Percentiles rank a stretch among this genome's conserved stretches.
Conservation (phyloP, 2,797 vertebrate genomes). For the Lerista edwardsae region DNA sequence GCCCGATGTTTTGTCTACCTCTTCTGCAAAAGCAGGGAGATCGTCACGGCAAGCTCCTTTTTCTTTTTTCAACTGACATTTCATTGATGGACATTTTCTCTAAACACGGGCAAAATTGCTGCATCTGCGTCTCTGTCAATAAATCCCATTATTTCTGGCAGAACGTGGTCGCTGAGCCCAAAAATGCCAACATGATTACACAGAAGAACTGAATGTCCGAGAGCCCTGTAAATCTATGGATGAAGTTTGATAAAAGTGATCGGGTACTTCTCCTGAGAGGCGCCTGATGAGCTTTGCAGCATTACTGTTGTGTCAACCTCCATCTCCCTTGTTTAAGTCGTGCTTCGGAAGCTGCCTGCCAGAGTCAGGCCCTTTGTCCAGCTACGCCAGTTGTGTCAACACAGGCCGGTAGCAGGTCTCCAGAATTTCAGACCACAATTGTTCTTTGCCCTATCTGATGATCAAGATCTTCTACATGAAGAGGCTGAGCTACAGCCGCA, state of each 20-base stretch:
- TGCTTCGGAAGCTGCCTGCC: too few species aligned
- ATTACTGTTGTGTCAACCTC: constrained; percentile 21
- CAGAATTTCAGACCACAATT: too few species aligned
- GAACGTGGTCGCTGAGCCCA: constrained; percentile 61
- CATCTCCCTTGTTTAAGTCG: constrained; percentile 58
- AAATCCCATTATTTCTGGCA: constrained; percentile 74
- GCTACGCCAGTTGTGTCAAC: too few species aligned
- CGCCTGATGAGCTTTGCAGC: constrained; percentile 64
- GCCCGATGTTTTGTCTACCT: constrained; percentile 37
- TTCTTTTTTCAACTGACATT: constrained; percentile 53
- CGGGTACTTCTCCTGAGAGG: constrained; percentile 70
- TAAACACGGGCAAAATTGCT: constrained; percentile 73
- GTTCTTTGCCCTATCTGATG: too few species aligned
- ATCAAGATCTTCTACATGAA: too few species aligned
- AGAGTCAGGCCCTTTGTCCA: too few species aligned
- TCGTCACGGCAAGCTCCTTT: constrained; percentile 14
- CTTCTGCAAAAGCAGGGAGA: constrained; percentile 51
- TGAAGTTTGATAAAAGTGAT: constrained; percentile 71
- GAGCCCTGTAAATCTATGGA: constrained; percentile 72
- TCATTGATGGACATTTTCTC: constrained; percentile 76
- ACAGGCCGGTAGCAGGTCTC: too few species aligned
- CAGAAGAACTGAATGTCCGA: constrained; percentile 65
- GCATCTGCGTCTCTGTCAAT: constrained; percentile 70
- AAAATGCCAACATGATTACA: constrained; percentile 72
- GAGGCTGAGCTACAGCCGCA: too few species aligned